Evolutionary conservation across 2,113 vertebrate genomes (phyloP).

Genomic region (Pristiophorus japonicus): DNA sequence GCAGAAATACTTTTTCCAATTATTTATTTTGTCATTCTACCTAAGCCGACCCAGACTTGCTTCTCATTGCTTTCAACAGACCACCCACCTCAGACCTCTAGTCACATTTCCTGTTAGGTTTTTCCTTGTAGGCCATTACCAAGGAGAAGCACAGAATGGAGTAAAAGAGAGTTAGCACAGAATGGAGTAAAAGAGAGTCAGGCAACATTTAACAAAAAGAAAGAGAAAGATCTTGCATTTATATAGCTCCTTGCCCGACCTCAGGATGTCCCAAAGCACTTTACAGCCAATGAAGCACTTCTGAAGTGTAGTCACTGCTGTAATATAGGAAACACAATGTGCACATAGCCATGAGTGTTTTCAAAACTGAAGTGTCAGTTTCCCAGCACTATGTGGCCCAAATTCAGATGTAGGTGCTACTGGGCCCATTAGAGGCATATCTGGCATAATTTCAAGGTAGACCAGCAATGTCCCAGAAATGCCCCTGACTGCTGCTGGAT

Average conservation of each 20-base stretch:
- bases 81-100: not conserved
- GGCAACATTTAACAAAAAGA: not conserved
- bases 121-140: not conserved
- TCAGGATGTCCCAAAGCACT: not conserved
- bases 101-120: not conserved
- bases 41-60: no score
- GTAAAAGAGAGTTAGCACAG: not conserved
- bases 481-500: not conserved
- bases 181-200: not conserved
- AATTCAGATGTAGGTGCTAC: not conserved
- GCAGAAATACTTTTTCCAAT: no score
- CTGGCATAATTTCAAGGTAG: not conserved
- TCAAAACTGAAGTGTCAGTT: not conserved
- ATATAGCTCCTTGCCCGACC: not conserved
- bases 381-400: not conserved
- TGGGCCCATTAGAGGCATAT: not conserved
- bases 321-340: not conserved
- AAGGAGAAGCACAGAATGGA: not conserved
- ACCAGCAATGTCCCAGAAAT: not conserved
- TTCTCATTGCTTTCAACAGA: not conserved
- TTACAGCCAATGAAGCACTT: not conserved
- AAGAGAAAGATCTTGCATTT: not conserved
- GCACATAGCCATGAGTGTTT: not conserved
- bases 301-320: not conserved
- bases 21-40: no score